Evolutionary conservation across 2,888 invertebrate species (phyloP).

Genomic region (Eremobia ochroleuca): DNA sequence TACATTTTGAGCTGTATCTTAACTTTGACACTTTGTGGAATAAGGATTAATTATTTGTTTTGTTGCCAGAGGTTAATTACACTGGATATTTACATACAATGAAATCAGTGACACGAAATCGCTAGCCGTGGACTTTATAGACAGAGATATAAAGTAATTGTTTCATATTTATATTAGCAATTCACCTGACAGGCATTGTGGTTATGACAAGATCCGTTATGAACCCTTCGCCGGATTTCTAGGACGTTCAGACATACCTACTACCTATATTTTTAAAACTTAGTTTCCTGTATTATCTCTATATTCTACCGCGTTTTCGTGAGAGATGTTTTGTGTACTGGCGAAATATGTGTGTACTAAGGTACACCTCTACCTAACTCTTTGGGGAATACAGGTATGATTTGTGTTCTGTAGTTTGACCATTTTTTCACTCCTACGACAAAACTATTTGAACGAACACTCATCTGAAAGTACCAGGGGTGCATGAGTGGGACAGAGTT

Average conservation of each 20-base stretch:
- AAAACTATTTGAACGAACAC: conserved; percentile 32
- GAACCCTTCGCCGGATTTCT: conserved; percentile 29
- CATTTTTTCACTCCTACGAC: conserved; percentile 18
- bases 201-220: conserved; percentile 50
- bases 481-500: conserved; percentile 73
- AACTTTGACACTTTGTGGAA: conserved; percentile 57
- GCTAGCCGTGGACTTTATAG: conserved; percentile 32
- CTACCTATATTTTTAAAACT: background rate
- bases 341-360: background rate
- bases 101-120: conserved; percentile 63
- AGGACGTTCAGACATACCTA: background rate
- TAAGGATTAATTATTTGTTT: conserved; percentile 59
- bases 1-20: conserved; percentile 57
- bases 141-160: conserved; percentile 37
- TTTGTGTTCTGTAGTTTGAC: background rate
- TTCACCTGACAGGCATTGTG: conserved; percentile 28
- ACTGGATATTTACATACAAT: conserved; percentile 59
- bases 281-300: background rate
- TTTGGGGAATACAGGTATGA: background rate
- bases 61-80: conserved; percentile 54
- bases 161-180: conserved; percentile 50
- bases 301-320: background rate
- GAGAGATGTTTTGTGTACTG: background rate
- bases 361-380: background rate
- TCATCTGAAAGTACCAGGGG: conserved; percentile 43